Conservation (phyloP, 1,140 invertebrate genomes). For the Cydia strobilella region DNA sequence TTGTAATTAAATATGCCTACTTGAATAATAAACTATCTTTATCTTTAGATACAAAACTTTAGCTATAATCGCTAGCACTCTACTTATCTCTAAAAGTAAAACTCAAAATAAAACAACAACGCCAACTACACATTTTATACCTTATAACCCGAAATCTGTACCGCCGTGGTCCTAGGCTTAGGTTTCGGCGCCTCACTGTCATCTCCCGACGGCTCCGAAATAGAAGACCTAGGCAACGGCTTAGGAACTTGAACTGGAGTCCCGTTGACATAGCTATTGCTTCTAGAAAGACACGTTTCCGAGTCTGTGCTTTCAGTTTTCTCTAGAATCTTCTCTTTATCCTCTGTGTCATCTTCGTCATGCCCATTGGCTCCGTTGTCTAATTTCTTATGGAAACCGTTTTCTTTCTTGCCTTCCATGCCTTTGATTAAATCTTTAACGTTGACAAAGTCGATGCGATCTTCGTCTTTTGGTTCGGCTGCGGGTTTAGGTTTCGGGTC, state of each 20-base stretch:
- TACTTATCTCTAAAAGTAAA: not conserved
- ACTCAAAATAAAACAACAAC: too few relatives aligned
- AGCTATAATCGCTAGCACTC: too few relatives aligned
- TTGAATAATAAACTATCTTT: too few relatives aligned
- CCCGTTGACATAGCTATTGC: slow-evolving; percentile 68
- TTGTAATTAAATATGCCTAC: too few relatives aligned
- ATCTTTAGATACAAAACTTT: too few relatives aligned
- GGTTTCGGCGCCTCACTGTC: slow-evolving; percentile 83
- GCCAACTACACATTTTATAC: slow-evolving; percentile 71
- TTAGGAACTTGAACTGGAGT: slow-evolving; percentile 83
- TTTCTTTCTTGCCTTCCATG: slow-evolving; percentile 70
- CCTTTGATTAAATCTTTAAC: slow-evolving; percentile 79
- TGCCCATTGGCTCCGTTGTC: slow-evolving; percentile 71
- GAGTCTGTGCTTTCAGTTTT: slow-evolving; percentile 56
- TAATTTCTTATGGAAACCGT: slow-evolving; percentile 69
- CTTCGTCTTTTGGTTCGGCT: slow-evolving; percentile 62
- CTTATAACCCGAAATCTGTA: slow-evolving; percentile 84
- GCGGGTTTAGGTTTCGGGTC: slow-evolving; percentile 47
- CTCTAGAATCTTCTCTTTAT: slow-evolving; percentile 37
- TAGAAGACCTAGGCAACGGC: slow-evolving; percentile 84
- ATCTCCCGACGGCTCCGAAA: slow-evolving; percentile 75
- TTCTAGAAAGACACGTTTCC: slow-evolving; percentile 59
- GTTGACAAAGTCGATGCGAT: slow-evolving; percentile 77
- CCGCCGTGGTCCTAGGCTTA: slow-evolving; percentile 84
- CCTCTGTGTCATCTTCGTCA: slow-evolving; percentile 52